Evolutionary conservation across 1,140 invertebrate species (phyloP).

Genomic region (Thereuonema tuberculata): DNA sequence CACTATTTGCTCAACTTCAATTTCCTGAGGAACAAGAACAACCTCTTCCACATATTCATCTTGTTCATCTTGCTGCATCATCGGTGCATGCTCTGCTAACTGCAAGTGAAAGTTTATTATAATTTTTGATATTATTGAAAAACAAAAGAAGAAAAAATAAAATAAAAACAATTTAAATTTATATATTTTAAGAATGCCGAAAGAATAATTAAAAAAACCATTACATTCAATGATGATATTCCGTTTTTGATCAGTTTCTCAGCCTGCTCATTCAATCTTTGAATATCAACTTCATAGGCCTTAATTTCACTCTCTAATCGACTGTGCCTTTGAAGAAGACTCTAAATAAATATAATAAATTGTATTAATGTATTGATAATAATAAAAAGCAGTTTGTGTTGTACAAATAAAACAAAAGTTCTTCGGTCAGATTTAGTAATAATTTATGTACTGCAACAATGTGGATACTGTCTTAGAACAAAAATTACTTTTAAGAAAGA

Average conservation of each 20-base stretch:
- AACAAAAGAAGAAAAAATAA: background rate
- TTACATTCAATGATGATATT: slow-evolving; percentile 54
- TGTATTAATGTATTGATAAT: background rate
- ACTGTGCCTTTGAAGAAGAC: slow-evolving; percentile 67
- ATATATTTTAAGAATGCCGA: slow-evolving; percentile 11
- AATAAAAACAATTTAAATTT: slow-evolving; percentile 11
- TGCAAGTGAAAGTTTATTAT: slow-evolving; percentile 1
- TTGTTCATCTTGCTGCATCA: slow-evolving; percentile 22
- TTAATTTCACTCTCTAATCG: slow-evolving; percentile 81
- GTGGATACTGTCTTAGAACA: too few species aligned
- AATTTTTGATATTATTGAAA: too few species aligned
- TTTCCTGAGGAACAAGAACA: slow-evolving; percentile 66
- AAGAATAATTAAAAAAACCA: slow-evolving; percentile 1
- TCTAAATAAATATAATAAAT: slow-evolving; percentile 30
- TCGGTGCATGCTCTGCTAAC: slow-evolving; percentile 15
- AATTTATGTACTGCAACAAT: too few species aligned
- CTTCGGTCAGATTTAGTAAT: too few species aligned
- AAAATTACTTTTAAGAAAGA: too few species aligned
- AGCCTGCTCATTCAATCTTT: slow-evolving; percentile 69
- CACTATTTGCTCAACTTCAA: slow-evolving; percentile 77
- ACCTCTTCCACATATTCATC: slow-evolving; percentile 34
- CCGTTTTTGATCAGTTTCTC: slow-evolving; percentile 63
- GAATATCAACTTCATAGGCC: slow-evolving; percentile 78
- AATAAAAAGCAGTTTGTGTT: slow-evolving; percentile 1
- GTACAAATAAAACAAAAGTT: too few species aligned